Evolutionary conservation across 2,113 vertebrate genomes (phyloP).

Genomic region (Gymnogyps californianus): DNA sequence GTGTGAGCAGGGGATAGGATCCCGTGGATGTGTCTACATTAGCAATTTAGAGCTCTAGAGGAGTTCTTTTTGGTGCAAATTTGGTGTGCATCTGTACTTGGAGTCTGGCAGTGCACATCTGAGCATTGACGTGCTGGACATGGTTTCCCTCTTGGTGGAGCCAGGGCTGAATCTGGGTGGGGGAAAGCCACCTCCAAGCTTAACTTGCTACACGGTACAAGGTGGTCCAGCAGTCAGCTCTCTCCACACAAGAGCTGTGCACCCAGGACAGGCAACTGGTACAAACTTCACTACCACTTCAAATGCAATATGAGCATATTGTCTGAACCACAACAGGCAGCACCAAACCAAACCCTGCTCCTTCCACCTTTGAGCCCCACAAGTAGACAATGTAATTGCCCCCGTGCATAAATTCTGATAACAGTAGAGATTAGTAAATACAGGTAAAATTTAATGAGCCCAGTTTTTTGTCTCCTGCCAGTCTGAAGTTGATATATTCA

Average conservation of each 20-base stretch:
- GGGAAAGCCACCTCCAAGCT: background rate
- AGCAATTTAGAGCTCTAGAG: background rate
- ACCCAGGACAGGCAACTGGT: background rate
- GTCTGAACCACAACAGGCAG: background rate
- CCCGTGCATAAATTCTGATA: background rate
- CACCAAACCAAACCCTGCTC: background rate
- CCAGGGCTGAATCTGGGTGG: background rate
- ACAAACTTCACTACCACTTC: background rate
- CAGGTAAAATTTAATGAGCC: background rate
- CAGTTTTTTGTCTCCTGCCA: background rate
- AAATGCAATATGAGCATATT: background rate
- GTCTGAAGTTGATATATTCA: background rate
- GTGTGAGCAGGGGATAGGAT: background rate
- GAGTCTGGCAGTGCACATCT: background rate
- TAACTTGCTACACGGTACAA: rapidly evolving
- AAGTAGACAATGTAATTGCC: background rate
- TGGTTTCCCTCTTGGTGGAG: background rate
- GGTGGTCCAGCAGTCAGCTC: background rate
- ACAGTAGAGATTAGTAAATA: background rate
- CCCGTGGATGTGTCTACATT: background rate
- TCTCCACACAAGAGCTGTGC: background rate
- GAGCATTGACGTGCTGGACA: background rate
- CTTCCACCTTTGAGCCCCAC: background rate
- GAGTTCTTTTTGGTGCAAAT: background rate
- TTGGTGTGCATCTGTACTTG: background rate